A percentile compares a stretch with the other conserved stretches of the same genome.
Conservation (phyloP, 2,797 vertebrate species). For the Holocentrus rufus region DNA sequence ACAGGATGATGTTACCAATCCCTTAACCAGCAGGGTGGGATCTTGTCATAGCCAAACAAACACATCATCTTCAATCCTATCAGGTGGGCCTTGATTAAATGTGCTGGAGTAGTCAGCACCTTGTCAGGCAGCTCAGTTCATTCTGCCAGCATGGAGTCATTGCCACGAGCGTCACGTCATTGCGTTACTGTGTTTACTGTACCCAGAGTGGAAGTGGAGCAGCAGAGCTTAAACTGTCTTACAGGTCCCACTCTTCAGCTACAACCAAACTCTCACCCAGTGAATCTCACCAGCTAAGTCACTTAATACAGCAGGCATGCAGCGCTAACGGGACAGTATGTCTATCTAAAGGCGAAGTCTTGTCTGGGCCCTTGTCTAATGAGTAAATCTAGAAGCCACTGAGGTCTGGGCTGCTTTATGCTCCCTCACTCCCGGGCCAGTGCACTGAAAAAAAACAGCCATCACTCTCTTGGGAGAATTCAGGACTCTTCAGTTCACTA, state of each 20-base stretch:
- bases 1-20: conserved; percentile 58
- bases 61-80: conserved; percentile 64
- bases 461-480: conserved; percentile 39
- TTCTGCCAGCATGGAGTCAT: conserved; percentile 50
- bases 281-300: conserved; percentile 47
- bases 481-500: conserved; percentile 15
- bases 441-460: conserved; percentile 38
- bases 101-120: conserved; percentile 57
- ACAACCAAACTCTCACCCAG: conserved; percentile 27
- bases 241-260: conserved; percentile 31
- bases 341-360: conserved; percentile 55
- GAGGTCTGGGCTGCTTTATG: conserved; percentile 48
- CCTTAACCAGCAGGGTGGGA: conserved; percentile 59
- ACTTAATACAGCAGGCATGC: conserved; percentile 44
- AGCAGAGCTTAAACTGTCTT: conserved; percentile 23
- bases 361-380: conserved; percentile 44
- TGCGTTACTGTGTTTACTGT: conserved; percentile 60
- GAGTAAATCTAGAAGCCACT: conserved; percentile 59
- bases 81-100: conserved; percentile 65
- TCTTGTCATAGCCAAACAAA: conserved; percentile 64
- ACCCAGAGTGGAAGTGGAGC: conserved; percentile 32
- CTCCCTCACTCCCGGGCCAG: conserved; percentile 39
- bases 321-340: conserved; percentile 37
- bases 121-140: conserved; percentile 50
- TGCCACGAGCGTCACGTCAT: conserved; percentile 56